phyloP scores from a whole-genome alignment of 2,797 vertebrate genomes.

The Erpetoichthys calabaricus region DNA sequence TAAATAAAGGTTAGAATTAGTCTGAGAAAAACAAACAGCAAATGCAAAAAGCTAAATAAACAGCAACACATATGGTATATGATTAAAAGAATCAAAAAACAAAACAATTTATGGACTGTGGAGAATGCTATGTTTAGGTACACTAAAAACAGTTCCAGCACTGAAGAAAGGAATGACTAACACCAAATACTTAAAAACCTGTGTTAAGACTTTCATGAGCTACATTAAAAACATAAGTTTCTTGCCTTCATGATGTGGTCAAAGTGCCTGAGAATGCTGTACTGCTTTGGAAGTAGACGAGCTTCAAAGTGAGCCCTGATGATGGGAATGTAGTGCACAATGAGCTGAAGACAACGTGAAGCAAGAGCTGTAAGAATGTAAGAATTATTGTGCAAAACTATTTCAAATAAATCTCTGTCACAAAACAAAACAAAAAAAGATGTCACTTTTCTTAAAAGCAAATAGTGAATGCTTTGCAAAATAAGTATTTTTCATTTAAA shows the following conservation, averaged over 20 bases:
- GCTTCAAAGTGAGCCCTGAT: slow-evolving; percentile 86
- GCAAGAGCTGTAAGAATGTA: slow-evolving; percentile 59
- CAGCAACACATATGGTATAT: no score
- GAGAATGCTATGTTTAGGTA: not conserved
- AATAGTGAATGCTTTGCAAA: no score
- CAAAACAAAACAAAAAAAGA: not conserved
- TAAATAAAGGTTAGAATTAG: slow-evolving; percentile 16
- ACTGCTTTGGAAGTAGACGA: slow-evolving; percentile 85
- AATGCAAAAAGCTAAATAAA: slow-evolving; percentile 6
- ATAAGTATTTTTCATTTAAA: no score
- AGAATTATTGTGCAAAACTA: not conserved
- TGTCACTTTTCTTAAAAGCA: not conserved
- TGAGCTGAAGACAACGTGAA: slow-evolving; percentile 89
- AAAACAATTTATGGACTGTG: no score
- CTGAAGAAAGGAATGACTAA: not conserved
- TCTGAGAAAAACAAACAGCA: slow-evolving; percentile 17
- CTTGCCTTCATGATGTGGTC: slow-evolving; percentile 94
- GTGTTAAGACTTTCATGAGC: not conserved
- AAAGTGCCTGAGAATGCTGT: slow-evolving; percentile 82
- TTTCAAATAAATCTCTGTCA: not conserved
- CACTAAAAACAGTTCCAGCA: not conserved
- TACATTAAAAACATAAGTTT: not conserved
- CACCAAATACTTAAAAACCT: not conserved
- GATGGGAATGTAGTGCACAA: slow-evolving; percentile 87
- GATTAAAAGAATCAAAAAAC: no score